A percentile compares a stretch with the other conserved stretches of the same genome.
Conservation (phyloP, 2,888 invertebrate genomes). For the Latrodectus hesperus region DNA sequence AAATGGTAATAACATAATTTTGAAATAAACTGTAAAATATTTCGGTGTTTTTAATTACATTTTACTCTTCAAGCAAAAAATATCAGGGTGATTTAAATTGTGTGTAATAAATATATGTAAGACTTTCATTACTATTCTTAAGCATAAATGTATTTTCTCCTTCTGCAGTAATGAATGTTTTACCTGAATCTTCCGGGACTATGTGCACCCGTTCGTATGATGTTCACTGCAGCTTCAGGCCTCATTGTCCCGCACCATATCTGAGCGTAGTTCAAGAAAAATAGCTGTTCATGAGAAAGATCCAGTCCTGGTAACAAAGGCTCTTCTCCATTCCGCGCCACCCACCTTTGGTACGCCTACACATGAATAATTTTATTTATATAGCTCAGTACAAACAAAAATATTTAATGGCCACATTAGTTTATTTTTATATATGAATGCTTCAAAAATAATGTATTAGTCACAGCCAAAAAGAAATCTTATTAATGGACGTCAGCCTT, state of each 20-base stretch:
- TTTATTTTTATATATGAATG: no score
- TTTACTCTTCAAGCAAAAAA: no score
- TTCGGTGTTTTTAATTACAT: no score
- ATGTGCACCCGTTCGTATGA: conserved; percentile 83
- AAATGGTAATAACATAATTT: no score
- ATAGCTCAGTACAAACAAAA: no score
- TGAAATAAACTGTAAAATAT: no score
- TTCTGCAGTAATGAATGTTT: conserved; percentile 34
- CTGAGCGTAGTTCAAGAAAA: conserved; percentile 76
- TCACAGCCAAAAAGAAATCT: no score
- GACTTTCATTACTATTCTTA: not conserved
- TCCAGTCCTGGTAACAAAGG: conserved; percentile 74
- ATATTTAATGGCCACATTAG: no score
- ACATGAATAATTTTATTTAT: not conserved
- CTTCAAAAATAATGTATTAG: no score
- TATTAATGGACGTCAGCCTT: no score
- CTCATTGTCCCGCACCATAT: conserved; percentile 85
- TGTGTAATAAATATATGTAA: no score
- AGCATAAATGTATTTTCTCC: not conserved
- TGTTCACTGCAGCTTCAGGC: conserved; percentile 70
- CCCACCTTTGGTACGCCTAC: conserved; percentile 73
- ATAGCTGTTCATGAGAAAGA: conserved; percentile 75
- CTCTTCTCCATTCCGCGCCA: conserved; percentile 54
- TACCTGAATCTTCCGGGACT: conserved; percentile 86
- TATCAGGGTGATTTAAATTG: no score